Evolutionary conservation across 2,888 invertebrate genomes (phyloP), one percentile per base, ranked within the genome.

Genomic region (Oscheius sp.): DNA sequence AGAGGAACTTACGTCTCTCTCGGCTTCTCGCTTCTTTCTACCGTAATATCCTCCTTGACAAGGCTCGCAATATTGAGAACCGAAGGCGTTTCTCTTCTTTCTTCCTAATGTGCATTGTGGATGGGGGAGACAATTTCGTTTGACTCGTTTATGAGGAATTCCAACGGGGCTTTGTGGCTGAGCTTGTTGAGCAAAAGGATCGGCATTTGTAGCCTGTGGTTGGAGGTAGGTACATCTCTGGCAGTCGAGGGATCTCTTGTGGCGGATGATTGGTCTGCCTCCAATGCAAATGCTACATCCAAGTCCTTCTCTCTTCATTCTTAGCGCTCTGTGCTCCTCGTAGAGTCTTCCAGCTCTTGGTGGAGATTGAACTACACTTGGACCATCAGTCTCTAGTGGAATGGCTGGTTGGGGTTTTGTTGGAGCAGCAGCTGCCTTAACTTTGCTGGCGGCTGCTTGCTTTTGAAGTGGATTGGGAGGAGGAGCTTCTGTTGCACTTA

Each of bases 1-100:
- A n/a, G 15, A 1, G 12, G 12, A 52, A 46, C 61, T 48, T 29
- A 70, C 75, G 12, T 80, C 80, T 45, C 75, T 69, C 45, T 81
- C 81, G 5, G 79, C 75, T 50, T 81, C 82, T 39, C 81, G 67
- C 75, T 82, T 82, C 71, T 70, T 75, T 27, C 82, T 66, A 46
- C 81, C 82, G 52, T 75, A 74, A 58, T 71, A 67, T 15, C 80
- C 80, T n/a, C 81, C 81, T 12, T 75, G 71, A 61, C 82, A 82
- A 8, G 81, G 81, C 67, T 81, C 82, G 66, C 82, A 82, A 66
- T 82, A 82, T 71, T 82, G 82, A 1, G 78, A 78, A 1, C 77
- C 78, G 37, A 77, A 64, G 12, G 76, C 72, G 34, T 80, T 81
- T 65, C 81, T 66, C 65, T 78, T 77, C 25, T 75, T 70, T 17